Conservation (phyloP, 2,113 vertebrate species). For the Microtus pennsylvanicus region DNA sequence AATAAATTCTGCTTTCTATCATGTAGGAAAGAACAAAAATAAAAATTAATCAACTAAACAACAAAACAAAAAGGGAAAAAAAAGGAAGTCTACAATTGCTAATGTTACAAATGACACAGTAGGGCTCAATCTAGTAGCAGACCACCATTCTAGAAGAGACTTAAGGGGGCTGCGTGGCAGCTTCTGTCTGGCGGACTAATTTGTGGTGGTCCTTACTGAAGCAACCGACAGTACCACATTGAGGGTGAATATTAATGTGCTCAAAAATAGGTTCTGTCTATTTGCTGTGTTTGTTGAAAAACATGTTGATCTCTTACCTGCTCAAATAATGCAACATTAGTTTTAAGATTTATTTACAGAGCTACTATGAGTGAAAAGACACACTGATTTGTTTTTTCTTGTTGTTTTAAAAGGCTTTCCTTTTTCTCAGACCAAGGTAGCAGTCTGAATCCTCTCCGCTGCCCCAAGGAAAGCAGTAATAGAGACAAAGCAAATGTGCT, state of each 20-base stretch:
- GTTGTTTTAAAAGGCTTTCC: background rate
- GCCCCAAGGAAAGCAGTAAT: background rate
- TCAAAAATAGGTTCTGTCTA: background rate
- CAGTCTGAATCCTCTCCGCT: background rate
- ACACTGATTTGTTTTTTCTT: background rate
- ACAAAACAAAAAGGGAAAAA: background rate
- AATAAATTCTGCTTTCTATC: slow-evolving; percentile 32
- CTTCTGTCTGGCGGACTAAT: background rate
- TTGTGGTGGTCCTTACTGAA: background rate
- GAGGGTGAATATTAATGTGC: background rate
- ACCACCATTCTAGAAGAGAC: background rate
- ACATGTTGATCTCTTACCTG: background rate
- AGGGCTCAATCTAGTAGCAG: background rate
- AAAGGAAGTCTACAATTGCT: background rate
- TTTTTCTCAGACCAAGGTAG: background rate
- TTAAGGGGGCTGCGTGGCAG: background rate
- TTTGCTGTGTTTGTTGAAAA: background rate
- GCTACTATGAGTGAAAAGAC: slow-evolving; percentile 16
- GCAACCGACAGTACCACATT: background rate
- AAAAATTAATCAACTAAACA: background rate
- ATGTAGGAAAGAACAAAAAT: background rate
- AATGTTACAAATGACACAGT: background rate
- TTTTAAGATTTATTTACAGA: slow-evolving; percentile 32
- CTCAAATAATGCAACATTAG: background rate
- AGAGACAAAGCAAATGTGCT: slow-evolving; percentile 10